Evolutionary conservation across 2,797 vertebrate species (phyloP), one percentile per base, ranked within the genome.

Genomic region (Molossus alvarezi): DNA sequence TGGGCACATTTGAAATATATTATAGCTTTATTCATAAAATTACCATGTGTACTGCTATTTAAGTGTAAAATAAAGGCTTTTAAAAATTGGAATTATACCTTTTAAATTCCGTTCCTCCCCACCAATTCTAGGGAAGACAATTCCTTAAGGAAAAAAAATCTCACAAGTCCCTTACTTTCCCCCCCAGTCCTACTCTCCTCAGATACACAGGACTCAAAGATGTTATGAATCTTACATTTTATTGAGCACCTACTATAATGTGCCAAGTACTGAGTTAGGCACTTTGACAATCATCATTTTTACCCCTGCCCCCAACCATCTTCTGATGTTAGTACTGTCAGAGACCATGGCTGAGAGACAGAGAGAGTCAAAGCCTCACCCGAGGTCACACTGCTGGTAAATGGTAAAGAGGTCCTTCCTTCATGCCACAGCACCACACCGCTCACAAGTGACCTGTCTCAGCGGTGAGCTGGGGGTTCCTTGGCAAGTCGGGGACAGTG

Each of bases 11-110:
- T 76, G 15, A 94, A 95, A 75, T 69, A 20, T 33, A 80, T 58
- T 45, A 89, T 33, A 93, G 37, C 69, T 86, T 62, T 79, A 90
- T 29, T 93, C 41, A 71, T 91, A 84, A 88, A 94, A 57, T 62
- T 67, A 84, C 27, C 9, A 21, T 55, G 27, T 90, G 60, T 95
- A 48, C 51, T 81, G 2, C 67, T 67, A 88, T 84, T 82, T 89
- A 95, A 81, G 58, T 60, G 25, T 69, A 75, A 79, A 79, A 58
- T 25, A 80, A 86, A 67, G 29, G 9, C 45, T 92, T 96, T 96
- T 88, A 76, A 58, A 84, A 94, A 55, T 4, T 92, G 37, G 69
- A 14, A 84, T 80, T 15, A 83, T 1, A 71, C 64, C 27, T 90
- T 93, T 90, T 64, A 94, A 71, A 81, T 60, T 83, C 37, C 62